A percentile compares a stretch with the other conserved stretches of the same genome.
Evolutionary conservation across 2,113 vertebrate genomes (phyloP).

Genomic region (Paracyprichromis sp.): DNA sequence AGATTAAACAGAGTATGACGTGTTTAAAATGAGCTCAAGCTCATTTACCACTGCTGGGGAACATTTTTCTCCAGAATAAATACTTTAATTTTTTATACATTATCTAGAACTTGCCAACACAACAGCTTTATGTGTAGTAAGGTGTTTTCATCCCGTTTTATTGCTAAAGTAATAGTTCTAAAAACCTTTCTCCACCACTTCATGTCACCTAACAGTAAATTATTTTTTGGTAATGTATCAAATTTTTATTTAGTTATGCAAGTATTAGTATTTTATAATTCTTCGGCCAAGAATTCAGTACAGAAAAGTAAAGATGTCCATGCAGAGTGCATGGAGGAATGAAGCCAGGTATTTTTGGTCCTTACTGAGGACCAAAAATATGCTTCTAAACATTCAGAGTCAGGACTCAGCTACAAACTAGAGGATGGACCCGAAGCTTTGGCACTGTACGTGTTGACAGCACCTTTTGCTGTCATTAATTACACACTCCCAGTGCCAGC

Average conservation of each 20-base stretch:
- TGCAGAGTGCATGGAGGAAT: not conserved
- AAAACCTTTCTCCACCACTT: not conserved
- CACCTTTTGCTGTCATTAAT: not conserved
- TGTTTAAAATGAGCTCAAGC: not conserved
- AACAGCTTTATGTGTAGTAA: not conserved
- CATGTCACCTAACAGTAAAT: not conserved
- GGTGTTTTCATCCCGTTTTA: not conserved
- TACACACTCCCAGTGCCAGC: not conserved
- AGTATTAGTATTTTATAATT: not conserved
- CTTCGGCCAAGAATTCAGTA: not conserved
- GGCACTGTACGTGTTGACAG: not conserved
- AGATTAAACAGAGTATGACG: not conserved
- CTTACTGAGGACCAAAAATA: not conserved
- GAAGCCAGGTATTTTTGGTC: not conserved
- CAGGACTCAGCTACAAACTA: not conserved
- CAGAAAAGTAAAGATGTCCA: not conserved
- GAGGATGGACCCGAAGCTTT: not conserved
- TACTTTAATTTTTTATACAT: not conserved
- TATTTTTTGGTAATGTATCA: accelerated
- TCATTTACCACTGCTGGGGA: not conserved
- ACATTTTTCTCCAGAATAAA: not conserved
- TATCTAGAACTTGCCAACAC: not conserved
- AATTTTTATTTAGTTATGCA: not conserved
- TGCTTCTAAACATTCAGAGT: not conserved
- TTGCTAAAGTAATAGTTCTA: not conserved